A percentile compares a stretch with the other conserved stretches of the same genome.
phyloP scores from a whole-genome alignment of 2,888 invertebrate species.

The Pasiphila rectangulata region DNA sequence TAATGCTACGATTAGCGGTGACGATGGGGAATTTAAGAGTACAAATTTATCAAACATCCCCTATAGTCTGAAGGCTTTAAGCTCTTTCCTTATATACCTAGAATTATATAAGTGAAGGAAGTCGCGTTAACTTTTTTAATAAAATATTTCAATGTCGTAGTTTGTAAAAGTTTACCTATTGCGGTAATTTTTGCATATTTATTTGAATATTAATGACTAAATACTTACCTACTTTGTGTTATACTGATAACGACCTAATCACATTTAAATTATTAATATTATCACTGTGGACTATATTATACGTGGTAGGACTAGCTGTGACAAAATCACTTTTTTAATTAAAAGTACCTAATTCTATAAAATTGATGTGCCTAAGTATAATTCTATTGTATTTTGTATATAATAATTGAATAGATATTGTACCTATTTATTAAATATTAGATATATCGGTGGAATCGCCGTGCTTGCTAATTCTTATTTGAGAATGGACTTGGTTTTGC shows the following conservation, averaged over 20 bases:
- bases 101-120: slow-evolving; percentile 58
- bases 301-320: slow-evolving; percentile 68
- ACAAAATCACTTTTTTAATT: slow-evolving; percentile 72
- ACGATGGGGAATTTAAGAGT: slow-evolving; percentile 65
- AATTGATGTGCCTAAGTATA: slow-evolving; percentile 83
- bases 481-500: slow-evolving; percentile 40
- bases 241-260: slow-evolving; percentile 41
- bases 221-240: slow-evolving; percentile 27
- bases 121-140: slow-evolving; percentile 57
- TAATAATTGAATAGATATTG: slow-evolving; percentile 56
- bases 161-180: slow-evolving; percentile 41
- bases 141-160: slow-evolving; percentile 65
- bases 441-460: slow-evolving; percentile 35
- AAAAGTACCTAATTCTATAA: slow-evolving; percentile 79
- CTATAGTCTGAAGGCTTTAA: slow-evolving; percentile 55
- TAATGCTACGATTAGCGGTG: slow-evolving; percentile 52
- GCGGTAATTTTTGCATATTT: slow-evolving; percentile 39
- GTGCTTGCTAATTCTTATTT: slow-evolving; percentile 31
- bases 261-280: slow-evolving; percentile 42
- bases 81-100: slow-evolving; percentile 66
- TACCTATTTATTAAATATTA: slow-evolving; percentile 53
- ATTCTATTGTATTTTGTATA: slow-evolving; percentile 72
- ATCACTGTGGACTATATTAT: slow-evolving; percentile 57
- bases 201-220: slow-evolving; percentile 33
- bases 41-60: slow-evolving; percentile 75